Conservation (phyloP, 2,888 invertebrate genomes). For the Tachina lurida region DNA sequence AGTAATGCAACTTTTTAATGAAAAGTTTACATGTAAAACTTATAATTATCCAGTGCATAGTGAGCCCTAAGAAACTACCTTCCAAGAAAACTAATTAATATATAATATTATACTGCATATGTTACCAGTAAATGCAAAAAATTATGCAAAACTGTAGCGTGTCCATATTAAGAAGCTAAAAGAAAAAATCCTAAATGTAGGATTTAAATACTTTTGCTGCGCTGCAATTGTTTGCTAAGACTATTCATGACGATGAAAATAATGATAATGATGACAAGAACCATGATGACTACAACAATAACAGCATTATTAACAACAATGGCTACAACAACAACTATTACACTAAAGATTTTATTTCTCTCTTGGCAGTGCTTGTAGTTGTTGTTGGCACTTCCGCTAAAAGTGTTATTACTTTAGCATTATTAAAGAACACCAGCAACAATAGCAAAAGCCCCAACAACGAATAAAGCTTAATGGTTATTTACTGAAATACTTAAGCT, state of each 20-base stretch:
- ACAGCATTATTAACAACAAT: conserved; percentile 21
- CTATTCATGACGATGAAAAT: conserved; percentile 46
- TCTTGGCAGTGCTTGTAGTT: conserved; percentile 27
- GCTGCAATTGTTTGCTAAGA: conserved; percentile 57
- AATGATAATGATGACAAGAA: conserved; percentile 40
- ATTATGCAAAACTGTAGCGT: neutral
- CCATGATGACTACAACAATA: conserved; percentile 19
- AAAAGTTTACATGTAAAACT: neutral
- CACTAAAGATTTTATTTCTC: conserved; percentile 20
- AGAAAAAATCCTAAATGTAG: conserved; percentile 18
- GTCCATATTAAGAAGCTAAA: conserved; percentile 12
- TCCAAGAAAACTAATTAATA: too few species aligned
- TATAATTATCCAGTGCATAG: neutral
- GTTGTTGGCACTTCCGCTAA: conserved; percentile 56
- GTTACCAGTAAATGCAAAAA: neutral
- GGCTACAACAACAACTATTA: conserved; percentile 7
- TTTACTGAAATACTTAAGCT: conserved; percentile 53
- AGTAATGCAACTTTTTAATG: too few species aligned
- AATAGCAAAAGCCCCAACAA: conserved; percentile 37
- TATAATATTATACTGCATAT: neutral
- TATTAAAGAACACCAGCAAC: conserved; percentile 52
- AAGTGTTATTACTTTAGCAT: conserved; percentile 60
- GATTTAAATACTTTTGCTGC: conserved; percentile 54
- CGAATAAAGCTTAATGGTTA: conserved; percentile 58
- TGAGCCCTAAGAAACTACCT: neutral